Percentiles rank a stretch among this genome's conserved stretches.
These are phyloP conservation scores for Chironomus striatipennis DNA, from an alignment of 1,140 invertebrate species.

Conservation along the genomic window DNA sequence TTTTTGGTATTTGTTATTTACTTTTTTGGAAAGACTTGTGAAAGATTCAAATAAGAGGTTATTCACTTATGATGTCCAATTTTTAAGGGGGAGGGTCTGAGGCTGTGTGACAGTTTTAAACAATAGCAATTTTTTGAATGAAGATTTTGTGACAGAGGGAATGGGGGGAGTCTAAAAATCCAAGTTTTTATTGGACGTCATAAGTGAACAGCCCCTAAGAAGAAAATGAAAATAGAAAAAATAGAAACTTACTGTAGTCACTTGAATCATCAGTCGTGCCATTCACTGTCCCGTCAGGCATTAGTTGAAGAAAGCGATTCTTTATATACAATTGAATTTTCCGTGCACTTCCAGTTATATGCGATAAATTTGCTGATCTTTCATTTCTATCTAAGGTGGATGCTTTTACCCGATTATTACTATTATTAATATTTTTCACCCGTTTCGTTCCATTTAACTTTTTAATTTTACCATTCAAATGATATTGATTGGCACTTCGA, in stretches of 20 bases:
- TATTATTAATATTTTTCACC: neutral
- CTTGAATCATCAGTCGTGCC: conserved; percentile 63
- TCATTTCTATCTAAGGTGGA: conserved; percentile 43
- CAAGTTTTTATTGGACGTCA: too few relatives aligned
- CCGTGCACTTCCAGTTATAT: conserved; percentile 59
- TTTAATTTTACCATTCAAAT: neutral
- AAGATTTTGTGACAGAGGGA: too few relatives aligned
- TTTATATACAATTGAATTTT: conserved; percentile 74
- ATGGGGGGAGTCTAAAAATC: too few relatives aligned
- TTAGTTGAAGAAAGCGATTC: conserved; percentile 64
- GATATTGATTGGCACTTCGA: conserved; percentile 32
- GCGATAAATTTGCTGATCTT: conserved; percentile 64
- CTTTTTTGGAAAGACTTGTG: too few relatives aligned
- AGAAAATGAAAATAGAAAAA: too few relatives aligned
- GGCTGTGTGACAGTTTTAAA: too few relatives aligned
- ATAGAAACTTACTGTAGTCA: conserved; percentile 64
- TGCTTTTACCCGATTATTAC: conserved; percentile 24
- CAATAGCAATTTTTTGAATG: too few relatives aligned
- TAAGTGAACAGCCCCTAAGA: too few relatives aligned
- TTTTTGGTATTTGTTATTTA: too few relatives aligned
- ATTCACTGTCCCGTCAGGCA: conserved; percentile 70
- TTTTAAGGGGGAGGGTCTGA: too few relatives aligned
- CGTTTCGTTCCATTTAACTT: neutral
- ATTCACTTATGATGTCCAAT: too few relatives aligned
- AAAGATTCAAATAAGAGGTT: too few relatives aligned